phyloP scores from a whole-genome alignment of 2,797 vertebrate genomes.

The Sebastolobus alascanus region DNA sequence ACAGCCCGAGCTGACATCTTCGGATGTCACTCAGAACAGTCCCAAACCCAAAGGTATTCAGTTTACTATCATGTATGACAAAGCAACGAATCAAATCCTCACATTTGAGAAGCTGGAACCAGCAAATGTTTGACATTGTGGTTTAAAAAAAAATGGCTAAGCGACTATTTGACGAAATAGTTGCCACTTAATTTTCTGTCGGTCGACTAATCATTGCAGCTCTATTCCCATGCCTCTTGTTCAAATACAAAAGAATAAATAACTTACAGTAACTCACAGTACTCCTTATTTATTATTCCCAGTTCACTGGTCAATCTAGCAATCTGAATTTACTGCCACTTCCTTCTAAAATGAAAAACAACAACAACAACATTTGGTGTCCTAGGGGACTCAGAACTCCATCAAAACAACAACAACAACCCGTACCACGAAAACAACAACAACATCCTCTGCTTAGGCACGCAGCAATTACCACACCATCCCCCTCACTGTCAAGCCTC shows the following conservation, averaged over 20 bases:
- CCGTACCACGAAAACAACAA: constrained; percentile 68
- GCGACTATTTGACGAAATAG: not conserved
- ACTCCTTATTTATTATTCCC: constrained; percentile 39
- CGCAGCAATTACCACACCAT: constrained; percentile 76
- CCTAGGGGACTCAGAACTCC: constrained; percentile 69
- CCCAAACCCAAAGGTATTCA: not conserved
- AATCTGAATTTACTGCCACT: constrained; percentile 33
- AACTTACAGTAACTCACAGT: not conserved
- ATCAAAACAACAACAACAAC: constrained; percentile 79
- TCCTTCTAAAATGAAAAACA: constrained; percentile 64
- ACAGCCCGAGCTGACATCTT: not conserved
- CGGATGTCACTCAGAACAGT: not conserved
- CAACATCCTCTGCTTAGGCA: constrained; percentile 75
- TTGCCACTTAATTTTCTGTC: not conserved
- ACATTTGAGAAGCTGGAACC: no score
- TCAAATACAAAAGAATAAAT: not conserved
- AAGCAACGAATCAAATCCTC: no score
- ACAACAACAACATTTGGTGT: constrained; percentile 45
- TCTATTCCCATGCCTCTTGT: not conserved
- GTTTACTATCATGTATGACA: not conserved
- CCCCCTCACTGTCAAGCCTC: constrained; percentile 73
- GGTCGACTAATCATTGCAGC: not conserved
- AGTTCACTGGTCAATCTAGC: constrained; percentile 30
- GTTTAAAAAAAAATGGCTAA: no score
- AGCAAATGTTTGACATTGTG: not conserved